Conservation (phyloP, 2,797 vertebrate species). For the Arrhamphus sclerolepis region DNA sequence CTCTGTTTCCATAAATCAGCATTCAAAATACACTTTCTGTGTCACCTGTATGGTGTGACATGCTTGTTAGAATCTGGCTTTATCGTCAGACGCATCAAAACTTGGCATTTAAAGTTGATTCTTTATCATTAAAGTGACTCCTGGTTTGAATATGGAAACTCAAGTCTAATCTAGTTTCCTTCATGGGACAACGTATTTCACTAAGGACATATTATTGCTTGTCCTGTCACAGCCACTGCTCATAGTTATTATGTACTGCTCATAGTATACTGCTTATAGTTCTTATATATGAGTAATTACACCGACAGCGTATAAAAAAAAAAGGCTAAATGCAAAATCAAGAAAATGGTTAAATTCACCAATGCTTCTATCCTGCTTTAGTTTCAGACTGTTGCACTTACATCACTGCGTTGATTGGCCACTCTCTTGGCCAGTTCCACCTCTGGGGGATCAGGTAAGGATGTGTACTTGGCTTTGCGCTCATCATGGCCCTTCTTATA, state of each 20-base stretch:
- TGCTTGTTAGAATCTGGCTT: not conserved
- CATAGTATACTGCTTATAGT: too few species aligned
- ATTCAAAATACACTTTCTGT: not conserved
- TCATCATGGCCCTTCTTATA: conserved; percentile 94
- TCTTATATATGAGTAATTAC: not conserved
- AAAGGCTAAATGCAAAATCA: too few species aligned
- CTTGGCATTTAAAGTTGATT: not conserved
- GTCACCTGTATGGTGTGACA: not conserved
- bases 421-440: conserved; percentile 90
- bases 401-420: conserved; percentile 89
- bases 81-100: not conserved
- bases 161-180: too few species aligned
- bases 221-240: too few species aligned
- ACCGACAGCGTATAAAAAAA: not conserved
- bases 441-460: conserved; percentile 90
- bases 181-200: too few species aligned
- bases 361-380: not conserved
- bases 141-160: not conserved
- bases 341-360: not conserved
- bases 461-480: conserved; percentile 88
- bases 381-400: conserved; percentile 73
- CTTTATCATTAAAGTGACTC: not conserved
- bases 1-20: conserved; percentile 17
- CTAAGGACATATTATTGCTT: too few species aligned
- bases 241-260: too few species aligned